Evolutionary conservation across 2,888 invertebrate genomes (phyloP).

Genomic region (Malthinus seriepunctatus): DNA sequence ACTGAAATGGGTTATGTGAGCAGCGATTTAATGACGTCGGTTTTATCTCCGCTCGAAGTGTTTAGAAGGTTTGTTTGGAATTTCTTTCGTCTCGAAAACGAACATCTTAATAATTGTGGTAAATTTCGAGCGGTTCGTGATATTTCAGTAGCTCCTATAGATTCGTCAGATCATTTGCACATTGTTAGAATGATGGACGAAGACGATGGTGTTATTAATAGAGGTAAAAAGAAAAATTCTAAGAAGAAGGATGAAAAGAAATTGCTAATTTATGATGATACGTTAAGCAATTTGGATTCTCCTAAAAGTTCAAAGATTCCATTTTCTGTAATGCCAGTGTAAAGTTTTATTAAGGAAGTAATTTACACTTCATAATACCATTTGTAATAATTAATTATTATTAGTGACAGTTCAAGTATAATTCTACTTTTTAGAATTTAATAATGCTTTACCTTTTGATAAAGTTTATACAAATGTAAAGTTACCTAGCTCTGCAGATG

Average conservation of each 20-base stretch:
- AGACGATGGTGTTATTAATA: constrained; percentile 67
- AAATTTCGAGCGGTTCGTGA: constrained; percentile 86
- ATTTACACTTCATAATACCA: neutral
- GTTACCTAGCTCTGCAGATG: too few relatives aligned
- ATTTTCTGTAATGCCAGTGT: constrained; percentile 13
- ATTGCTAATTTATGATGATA: constrained; percentile 53
- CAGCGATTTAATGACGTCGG: constrained; percentile 67
- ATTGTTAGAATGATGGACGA: constrained; percentile 79
- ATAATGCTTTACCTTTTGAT: too few relatives aligned
- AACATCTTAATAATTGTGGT: constrained; percentile 89
- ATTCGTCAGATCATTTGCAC: constrained; percentile 73
- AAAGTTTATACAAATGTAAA: too few relatives aligned
- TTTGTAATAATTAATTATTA: too few relatives aligned
- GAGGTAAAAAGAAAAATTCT: constrained; percentile 45
- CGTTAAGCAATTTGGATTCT: constrained; percentile 45
- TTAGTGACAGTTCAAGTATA: too few relatives aligned
- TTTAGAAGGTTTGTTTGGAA: constrained; percentile 82
- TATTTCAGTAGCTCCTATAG: constrained; percentile 78
- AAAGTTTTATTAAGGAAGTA: constrained; percentile 1
- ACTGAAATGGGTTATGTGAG: constrained; percentile 67
- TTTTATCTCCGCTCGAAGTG: constrained; percentile 70
- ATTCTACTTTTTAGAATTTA: too few relatives aligned
- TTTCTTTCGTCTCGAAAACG: constrained; percentile 87
- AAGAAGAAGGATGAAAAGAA: constrained; percentile 55
- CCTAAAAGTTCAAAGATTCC: constrained; percentile 27